Base-by-base conservation (phyloP, 1,140 invertebrate species). In the Marisa cornuarietis region DNA sequence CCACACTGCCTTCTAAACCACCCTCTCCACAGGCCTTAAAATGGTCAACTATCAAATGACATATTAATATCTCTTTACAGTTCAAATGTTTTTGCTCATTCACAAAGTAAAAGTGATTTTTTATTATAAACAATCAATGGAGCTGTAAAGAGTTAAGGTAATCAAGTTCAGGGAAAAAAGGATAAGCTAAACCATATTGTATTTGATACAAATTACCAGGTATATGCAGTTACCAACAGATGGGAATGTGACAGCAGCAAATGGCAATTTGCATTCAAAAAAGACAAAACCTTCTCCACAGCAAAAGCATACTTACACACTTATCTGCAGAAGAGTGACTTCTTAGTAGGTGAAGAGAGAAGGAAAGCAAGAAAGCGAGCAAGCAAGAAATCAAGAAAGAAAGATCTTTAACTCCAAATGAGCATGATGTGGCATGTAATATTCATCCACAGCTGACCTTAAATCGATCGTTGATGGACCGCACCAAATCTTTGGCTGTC, bases 391-490 rank as follows among this genome's bases (percentile, higher is more conserved):
- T 1, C 31, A 42, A 42, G 31, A 42, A 42, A 42, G 5, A 42
- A 42, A 42, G 31, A 42, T 42, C 5, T 42, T 42, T 42, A 2
- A 42, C 31, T 42, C 31, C 5, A 42, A 42, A 42, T 42, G 31
- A 2, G 5, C 31, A 42, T 2, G 5, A 42, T 42, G 54, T 58
- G 22, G 22, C 1, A 68, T 68, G 65, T 11, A 24, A 24, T 68
- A 31, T 31, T 68, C 14, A 58, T 58, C 54, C 54, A 58, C 54
- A 58, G 11, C 54, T 14, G 54, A 86, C 86, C 82, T 84, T 88
- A 66, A 87, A 90, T 54, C 83, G 87, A 51, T 89, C 88, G 80
- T 88, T 90, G 31, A 90, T 89, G 13, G 83, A 81, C 71, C 89
- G 87, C 9, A 90, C 89, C 52, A 90, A 69, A n/a, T 90, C 88